Evolutionary conservation across 2,113 vertebrate genomes (phyloP).

Genomic region (Lasiurus borealis): DNA sequence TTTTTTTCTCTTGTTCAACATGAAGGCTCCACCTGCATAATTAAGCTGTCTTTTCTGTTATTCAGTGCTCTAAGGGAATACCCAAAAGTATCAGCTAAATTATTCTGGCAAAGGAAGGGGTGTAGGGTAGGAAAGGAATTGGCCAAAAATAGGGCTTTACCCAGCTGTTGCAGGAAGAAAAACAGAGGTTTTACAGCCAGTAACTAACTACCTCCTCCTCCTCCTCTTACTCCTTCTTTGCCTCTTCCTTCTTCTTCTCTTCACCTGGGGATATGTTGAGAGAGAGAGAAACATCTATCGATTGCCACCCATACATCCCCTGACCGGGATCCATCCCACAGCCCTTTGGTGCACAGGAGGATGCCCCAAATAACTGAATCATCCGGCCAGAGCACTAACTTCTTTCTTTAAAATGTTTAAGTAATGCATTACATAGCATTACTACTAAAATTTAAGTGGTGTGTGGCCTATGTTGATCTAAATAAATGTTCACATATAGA

Average conservation of each 20-base stretch:
- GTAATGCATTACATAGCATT: not conserved
- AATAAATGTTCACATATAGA: not conserved
- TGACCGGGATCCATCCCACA: not conserved
- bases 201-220: not conserved
- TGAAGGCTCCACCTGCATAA: not conserved
- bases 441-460: conserved; percentile 22
- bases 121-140: conserved; percentile 35
- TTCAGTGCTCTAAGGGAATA: not conserved
- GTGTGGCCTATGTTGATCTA: not conserved
- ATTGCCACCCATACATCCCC: not conserved
- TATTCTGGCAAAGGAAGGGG: not conserved
- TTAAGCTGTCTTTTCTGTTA: conserved; percentile 18
- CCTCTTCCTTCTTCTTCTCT: not conserved
- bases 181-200: not conserved
- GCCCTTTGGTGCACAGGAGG: not conserved
- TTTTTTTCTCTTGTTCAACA: conserved; percentile 47
- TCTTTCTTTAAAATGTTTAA: not conserved
- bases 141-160: conserved; percentile 54
- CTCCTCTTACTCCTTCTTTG: too few relatives aligned
- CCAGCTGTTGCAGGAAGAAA: conserved; percentile 22
- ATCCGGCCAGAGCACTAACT: not conserved
- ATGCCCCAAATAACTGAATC: not conserved
- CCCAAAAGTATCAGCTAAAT: conserved; percentile 26
- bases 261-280: not conserved
- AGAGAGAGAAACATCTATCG: not conserved